Percentiles rank a stretch among this genome's conserved stretches.
These are phyloP conservation scores for Mesoclemmys tuberculata DNA, from an alignment of 2,113 vertebrate species.

Conservation along the genomic window DNA sequence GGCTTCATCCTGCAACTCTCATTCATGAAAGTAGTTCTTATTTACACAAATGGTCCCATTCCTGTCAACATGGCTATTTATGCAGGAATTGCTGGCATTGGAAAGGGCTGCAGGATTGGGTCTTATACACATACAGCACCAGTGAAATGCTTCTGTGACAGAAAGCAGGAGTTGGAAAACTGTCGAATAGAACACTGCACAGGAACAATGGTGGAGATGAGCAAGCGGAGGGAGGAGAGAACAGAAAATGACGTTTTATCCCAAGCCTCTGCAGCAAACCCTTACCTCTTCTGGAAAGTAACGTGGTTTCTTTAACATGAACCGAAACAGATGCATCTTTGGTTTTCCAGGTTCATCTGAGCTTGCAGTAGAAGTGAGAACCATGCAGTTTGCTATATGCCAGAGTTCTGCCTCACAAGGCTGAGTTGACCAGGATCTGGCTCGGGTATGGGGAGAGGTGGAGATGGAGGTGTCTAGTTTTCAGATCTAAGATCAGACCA, in stretches of 20 bases:
- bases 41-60: not conserved
- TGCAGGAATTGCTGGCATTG: not conserved
- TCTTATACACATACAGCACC: not conserved
- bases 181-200: not conserved
- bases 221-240: not conserved
- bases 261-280: not conserved
- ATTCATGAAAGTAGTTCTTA: not conserved
- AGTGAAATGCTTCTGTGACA: not conserved
- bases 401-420: not conserved
- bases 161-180: not conserved
- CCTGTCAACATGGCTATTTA: not conserved
- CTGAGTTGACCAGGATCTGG: not conserved
- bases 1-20: not conserved
- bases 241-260: not conserved
- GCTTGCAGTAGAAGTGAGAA: not conserved
- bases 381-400: not conserved
- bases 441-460: accelerated
- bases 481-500: not conserved
- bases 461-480: not conserved
- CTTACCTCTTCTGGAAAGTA: accelerated
- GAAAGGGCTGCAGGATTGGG: not conserved
- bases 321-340: not conserved
- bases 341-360: not conserved
- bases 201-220: not conserved
- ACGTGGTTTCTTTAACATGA: not conserved